phyloP scores from a whole-genome alignment of 2,113 vertebrate species.

The Mola mola region DNA sequence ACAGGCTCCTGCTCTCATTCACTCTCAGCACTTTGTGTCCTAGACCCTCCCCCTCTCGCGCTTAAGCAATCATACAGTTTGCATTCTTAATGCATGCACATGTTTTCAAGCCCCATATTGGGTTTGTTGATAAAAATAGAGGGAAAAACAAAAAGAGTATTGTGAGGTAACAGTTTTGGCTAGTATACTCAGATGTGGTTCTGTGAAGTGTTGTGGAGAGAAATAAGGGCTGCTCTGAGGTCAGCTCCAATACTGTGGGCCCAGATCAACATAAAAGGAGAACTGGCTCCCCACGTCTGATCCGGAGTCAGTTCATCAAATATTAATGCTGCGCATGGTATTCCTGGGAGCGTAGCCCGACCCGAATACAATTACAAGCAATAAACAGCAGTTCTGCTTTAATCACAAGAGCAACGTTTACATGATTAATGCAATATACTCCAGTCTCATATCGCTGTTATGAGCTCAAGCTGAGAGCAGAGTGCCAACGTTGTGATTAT shows the following conservation, averaged over 20 bases:
- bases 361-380: conserved; percentile 80
- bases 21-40: no score
- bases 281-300: conserved; percentile 48
- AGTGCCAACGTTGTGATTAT: conserved; percentile 66
- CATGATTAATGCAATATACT: conserved; percentile 79
- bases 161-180: conserved; percentile 53
- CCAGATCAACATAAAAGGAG: conserved; percentile 61
- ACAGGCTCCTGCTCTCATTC: no score
- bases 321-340: conserved; percentile 68
- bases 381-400: conserved; percentile 79
- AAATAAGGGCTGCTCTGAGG: conserved; percentile 61
- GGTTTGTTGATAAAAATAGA: conserved; percentile 40
- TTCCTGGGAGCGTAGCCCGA: conserved; percentile 74
- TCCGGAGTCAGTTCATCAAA: conserved; percentile 74
- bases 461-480: conserved; percentile 69
- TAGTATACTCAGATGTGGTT: conserved; percentile 49
- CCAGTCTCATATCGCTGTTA: conserved; percentile 71
- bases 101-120: conserved; percentile 49
- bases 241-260: conserved; percentile 62
- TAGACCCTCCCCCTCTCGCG: no score
- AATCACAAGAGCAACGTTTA: conserved; percentile 77
- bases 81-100: no score
- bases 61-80: no score
- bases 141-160: conserved; percentile 47
- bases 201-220: conserved; percentile 19